These are phyloP conservation scores for Heterodera filipjevi DNA, from an alignment of 2,888 invertebrate genomes.

Conservation along the genomic window DNA sequence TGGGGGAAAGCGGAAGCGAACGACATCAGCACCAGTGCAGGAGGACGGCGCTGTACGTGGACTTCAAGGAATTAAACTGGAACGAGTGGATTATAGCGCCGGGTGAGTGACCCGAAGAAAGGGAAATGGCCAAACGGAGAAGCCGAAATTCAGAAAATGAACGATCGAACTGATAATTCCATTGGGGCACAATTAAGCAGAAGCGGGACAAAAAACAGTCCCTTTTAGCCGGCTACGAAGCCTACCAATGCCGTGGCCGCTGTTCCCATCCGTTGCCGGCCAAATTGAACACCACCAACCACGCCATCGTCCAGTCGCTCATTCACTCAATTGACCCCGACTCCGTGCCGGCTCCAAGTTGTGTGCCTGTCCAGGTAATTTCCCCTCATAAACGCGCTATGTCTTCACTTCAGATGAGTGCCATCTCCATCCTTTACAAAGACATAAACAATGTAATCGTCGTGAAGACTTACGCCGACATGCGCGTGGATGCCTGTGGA, in stretches of 20 bases:
- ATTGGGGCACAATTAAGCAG: too few relatives aligned
- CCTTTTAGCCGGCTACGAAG: constrained; percentile 72
- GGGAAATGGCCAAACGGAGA: not conserved
- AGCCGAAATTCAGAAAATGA: not conserved
- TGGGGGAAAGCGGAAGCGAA: constrained; percentile 38
- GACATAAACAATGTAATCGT: constrained; percentile 81
- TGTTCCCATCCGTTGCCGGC: constrained; percentile 91
- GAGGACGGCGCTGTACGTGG: constrained; percentile 86
- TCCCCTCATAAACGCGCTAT: not conserved
- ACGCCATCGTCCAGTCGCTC: constrained; percentile 95
- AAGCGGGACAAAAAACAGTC: not conserved
- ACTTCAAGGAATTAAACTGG: constrained; percentile 96
- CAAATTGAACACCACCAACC: constrained; percentile 93
- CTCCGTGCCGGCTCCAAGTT: constrained; percentile 91
- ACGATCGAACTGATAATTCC: too few relatives aligned
- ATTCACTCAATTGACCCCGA: constrained; percentile 89
- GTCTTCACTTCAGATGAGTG: constrained; percentile 73
- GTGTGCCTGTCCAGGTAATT: constrained; percentile 71
- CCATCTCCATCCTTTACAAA: constrained; percentile 91
- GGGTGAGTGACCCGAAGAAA: too few relatives aligned
- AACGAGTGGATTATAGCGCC: constrained; percentile 79
- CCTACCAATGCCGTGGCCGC: constrained; percentile 91
- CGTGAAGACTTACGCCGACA: constrained; percentile 82
- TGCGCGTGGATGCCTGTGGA: constrained; percentile 96
- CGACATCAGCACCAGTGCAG: constrained; percentile 73